Conservation (phyloP, 1,140 invertebrate genomes). For the Diorhabda sublineata region DNA sequence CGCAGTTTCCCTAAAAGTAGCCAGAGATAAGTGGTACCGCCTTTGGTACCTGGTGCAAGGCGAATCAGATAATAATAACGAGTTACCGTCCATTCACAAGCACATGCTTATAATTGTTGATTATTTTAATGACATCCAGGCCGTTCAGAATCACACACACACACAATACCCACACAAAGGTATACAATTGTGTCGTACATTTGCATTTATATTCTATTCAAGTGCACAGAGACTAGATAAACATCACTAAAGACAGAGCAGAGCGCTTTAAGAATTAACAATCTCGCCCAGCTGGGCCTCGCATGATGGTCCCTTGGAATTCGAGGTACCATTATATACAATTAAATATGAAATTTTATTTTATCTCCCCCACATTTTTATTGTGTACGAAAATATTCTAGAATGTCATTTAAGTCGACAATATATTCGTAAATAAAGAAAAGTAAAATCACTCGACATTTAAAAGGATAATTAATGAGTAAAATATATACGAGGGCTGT, state of each 20-base stretch:
- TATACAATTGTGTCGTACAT: constrained; percentile 43
- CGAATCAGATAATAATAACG: constrained; percentile 39
- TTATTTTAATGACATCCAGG: constrained; percentile 43
- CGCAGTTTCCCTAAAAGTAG: constrained; percentile 21
- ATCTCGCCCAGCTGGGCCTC: constrained; percentile 20
- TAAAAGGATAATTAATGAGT: no score
- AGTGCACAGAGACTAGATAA: constrained; percentile 34
- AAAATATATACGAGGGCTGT: no score
- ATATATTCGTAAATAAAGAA: no score
- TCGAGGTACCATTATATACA: constrained; percentile 1
- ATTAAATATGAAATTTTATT: constrained; percentile 4
- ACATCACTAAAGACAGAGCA: constrained; percentile 35
- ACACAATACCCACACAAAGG: constrained; percentile 41
- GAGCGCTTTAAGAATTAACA: constrained; percentile 35
- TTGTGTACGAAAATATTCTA: no score
- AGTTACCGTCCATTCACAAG: constrained; percentile 32
- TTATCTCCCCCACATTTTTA: background rate
- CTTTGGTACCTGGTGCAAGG: constrained; percentile 23
- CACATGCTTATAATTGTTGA: constrained; percentile 43
- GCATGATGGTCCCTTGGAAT: constrained; percentile 14
- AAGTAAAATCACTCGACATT: no score
- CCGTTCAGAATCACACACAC: constrained; percentile 39
- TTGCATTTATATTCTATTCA: constrained; percentile 44
- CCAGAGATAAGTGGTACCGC: constrained; percentile 23
- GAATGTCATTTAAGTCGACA: no score